A percentile compares a stretch with the other conserved stretches of the same genome.
Evolutionary conservation across 2,888 invertebrate species (phyloP).

Genomic region (Macrosiphum euphorbiae): DNA sequence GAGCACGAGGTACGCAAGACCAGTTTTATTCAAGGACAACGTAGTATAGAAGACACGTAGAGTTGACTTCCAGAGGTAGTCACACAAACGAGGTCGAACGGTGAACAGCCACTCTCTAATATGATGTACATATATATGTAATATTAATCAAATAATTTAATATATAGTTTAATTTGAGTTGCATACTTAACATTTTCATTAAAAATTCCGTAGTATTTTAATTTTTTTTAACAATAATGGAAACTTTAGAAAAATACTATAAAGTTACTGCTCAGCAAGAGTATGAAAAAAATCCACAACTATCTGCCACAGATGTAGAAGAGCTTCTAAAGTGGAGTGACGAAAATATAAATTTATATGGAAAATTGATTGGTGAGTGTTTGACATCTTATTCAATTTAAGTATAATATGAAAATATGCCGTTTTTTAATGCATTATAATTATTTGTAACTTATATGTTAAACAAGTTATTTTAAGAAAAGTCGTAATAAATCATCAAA

Average conservation of each 20-base stretch:
- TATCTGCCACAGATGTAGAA: slow-evolving; percentile 67
- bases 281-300: slow-evolving; percentile 66
- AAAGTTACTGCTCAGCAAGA: slow-evolving; percentile 63
- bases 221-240: slow-evolving; percentile 35
- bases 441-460: not conserved
- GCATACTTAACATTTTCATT: slow-evolving; percentile 1
- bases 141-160: slow-evolving; percentile 11
- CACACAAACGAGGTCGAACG: slow-evolving; percentile 45
- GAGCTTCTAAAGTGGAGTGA: slow-evolving; percentile 67
- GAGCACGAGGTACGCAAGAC: slow-evolving; percentile 52
- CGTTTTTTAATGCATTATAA: not conserved
- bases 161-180: not conserved
- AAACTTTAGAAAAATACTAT: slow-evolving; percentile 48
- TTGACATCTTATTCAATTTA: not conserved
- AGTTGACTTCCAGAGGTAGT: slow-evolving; percentile 45
- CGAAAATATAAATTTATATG: slow-evolving; percentile 47
- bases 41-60: slow-evolving; percentile 42
- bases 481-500: not conserved
- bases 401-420: not conserved
- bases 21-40: slow-evolving; percentile 57
- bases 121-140: not conserved
- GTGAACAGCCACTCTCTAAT: slow-evolving; percentile 48
- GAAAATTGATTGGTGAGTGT: slow-evolving; percentile 49
- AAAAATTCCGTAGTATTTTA: not conserved
- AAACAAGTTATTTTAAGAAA: not conserved